Percentiles rank a stretch among this genome's conserved stretches.
These are phyloP conservation scores for Chalcis sispes DNA, from an alignment of 2,888 invertebrate species.

Conservation along the genomic window DNA sequence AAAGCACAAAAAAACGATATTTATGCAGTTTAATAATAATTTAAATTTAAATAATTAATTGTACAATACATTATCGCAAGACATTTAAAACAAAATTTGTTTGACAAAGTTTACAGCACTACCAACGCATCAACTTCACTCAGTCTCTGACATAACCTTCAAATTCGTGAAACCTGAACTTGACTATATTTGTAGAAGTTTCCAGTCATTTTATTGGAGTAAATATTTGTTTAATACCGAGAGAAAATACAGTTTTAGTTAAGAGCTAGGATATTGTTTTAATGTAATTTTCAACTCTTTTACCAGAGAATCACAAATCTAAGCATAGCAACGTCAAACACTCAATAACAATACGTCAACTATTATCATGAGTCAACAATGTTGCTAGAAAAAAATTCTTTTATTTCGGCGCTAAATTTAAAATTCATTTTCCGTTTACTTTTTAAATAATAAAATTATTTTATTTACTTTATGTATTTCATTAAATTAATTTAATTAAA, in stretches of 20 bases:
- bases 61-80: too few relatives aligned
- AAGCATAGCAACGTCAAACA: conserved; percentile 21
- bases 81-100: not conserved
- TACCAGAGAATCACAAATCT: not conserved
- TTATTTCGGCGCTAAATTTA: conserved; percentile 32
- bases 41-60: too few relatives aligned
- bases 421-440: conserved; percentile 22
- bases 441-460: too few relatives aligned
- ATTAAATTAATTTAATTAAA: too few relatives aligned
- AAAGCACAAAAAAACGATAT: too few relatives aligned
- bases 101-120: conserved; percentile 24
- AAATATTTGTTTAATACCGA: too few relatives aligned
- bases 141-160: conserved; percentile 34
- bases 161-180: not conserved
- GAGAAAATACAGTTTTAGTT: too few relatives aligned
- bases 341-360: conserved; percentile 33
- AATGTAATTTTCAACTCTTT: not conserved
- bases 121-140: not conserved
- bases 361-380: conserved; percentile 34
- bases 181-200: not conserved
- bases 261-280: too few relatives aligned
- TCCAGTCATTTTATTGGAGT: not conserved
- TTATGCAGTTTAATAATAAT: too few relatives aligned
- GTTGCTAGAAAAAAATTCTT: not conserved
- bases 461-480: too few relatives aligned